Base-by-base conservation (phyloP, 2,113 vertebrate species). In the Thymallus thymallus region DNA sequence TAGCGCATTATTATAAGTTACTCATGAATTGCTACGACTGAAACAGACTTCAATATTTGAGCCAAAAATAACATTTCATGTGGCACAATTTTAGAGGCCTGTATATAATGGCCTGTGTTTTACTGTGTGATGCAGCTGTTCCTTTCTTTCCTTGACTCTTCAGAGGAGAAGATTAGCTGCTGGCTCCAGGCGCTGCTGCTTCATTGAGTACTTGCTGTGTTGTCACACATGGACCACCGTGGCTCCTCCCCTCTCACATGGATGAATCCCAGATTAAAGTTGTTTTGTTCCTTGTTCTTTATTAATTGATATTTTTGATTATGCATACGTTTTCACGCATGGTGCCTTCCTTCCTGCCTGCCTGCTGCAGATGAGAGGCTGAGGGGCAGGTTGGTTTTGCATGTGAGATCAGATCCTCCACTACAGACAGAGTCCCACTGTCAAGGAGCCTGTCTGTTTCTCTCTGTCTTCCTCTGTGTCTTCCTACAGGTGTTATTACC, bases 111-210 rank as follows among this genome's bases (percentile, higher is more conserved):
- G 51, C 51, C 79, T 72, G 66, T 10, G 9, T 68, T 29, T 24
- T 68, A 24, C n/a, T 20, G 32, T n/a, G 41, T n/a, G 35, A 51
- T 51, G 16, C 48, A 51, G 48, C 5, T 1, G 48, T 18, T 51
- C 16, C 48, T 9, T 46, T 73, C 58, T 58, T 76, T 74, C 68
- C 32, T 26, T 81, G 82, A 86, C 85, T 72, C 10, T 72, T 35
- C 30, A 76, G 76, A 74, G 45, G 35, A 41, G 35, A 41, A 10
- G 10, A 41, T 41, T 45, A 73, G 76, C 72, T 82, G 73, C 69
- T 82, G 81, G 71, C 87, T 83, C 41, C 30, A 62, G 85, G 81
- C 72, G 6, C 74, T 46, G 73, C 65, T 48, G 85, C 85, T 87
- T 86, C 82, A 86, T 87, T 84, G 84, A 64, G 73, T 66, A 64